Evolutionary conservation across 2,888 invertebrate species (phyloP), one percentile per base, ranked within the genome.

Genomic region (Pediacus dermestoides): DNA sequence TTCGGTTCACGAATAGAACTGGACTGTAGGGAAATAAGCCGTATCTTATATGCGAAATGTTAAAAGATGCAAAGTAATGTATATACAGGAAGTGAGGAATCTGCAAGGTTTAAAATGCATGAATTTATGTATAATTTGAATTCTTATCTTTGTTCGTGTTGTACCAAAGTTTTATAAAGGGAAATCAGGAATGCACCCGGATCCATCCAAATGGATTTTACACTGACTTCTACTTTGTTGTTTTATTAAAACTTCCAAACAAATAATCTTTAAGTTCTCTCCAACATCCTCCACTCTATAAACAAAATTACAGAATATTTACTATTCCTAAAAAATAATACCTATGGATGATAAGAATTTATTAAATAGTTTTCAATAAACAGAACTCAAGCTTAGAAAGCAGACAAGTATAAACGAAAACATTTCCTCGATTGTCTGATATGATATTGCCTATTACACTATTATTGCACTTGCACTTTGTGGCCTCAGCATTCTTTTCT

Each of bases 1-100:
- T 58, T 58, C 60, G 58, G 58, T 58, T 60, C 58, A 53, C 55
- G 54, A 56, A 57, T 47, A 43, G 53, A 63, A 64, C 63, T 61
- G 61, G 62, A 61, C 64, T 63, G 54, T 53, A 52, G 64, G 64
- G 64, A 67, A 66, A 67, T 67, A 66, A 64, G 61, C 46, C 49
- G 55, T 56, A 58, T 63, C 64, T 63, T 58, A 49, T 53, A 55
- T 57, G 55, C 58, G 58, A 61, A 44, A 66, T 64, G 62, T 61
- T 66, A 58, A 66, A 66, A 65, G 64, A 67, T 67, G 65, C 65
- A 67, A 63, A 66, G 59, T 64, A 60, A 64, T 64, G 60, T 57
- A 54, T 54, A 57, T 56, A 53, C 50, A 50, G 56, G 56, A 56
- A 63, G 59, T 57, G 58, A 56, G 57, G 62, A 66, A 65, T 66